Percentiles rank a stretch among this genome's conserved stretches.
These are phyloP conservation scores for Drosophila formosana DNA, from an alignment of 2,888 invertebrate species.

Conservation along the genomic window DNA sequence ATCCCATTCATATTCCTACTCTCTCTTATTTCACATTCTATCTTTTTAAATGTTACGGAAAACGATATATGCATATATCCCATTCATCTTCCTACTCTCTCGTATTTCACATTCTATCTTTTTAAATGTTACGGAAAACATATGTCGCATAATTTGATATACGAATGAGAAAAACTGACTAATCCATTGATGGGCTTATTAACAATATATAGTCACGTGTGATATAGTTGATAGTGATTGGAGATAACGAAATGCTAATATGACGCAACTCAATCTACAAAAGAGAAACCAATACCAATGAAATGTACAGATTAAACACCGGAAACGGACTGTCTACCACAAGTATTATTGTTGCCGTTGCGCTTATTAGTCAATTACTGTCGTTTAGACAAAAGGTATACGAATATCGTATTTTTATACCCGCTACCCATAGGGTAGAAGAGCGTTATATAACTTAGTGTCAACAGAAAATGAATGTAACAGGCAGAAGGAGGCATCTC, in stretches of 20 bases:
- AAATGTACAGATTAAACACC: conserved; percentile 35
- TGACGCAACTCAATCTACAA: conserved; percentile 24
- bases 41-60: no score
- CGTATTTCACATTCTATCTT: no score
- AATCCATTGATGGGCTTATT: conserved; percentile 2
- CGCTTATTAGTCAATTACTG: conserved; percentile 34
- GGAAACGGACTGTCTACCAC: conserved; percentile 20
- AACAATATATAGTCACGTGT: conserved; percentile 45
- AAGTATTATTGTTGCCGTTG: conserved; percentile 17
- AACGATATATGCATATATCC: no score
- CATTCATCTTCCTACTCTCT: no score
- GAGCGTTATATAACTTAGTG: no score
- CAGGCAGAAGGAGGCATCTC: no score
- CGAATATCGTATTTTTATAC: background rate
- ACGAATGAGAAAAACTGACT: conserved; percentile 5
- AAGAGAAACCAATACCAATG: conserved; percentile 19
- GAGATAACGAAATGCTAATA: conserved; percentile 26
- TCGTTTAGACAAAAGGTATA: conserved; percentile 3
- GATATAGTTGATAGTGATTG: conserved; percentile 35
- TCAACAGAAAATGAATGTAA: no score
- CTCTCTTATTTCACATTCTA: no score
- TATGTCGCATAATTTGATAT: background rate
- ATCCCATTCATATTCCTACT: no score
- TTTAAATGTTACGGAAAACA: background rate
- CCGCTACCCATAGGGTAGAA: no score